Percentiles rank a stretch among this genome's conserved stretches.
phyloP scores from a whole-genome alignment of 2,888 invertebrate genomes.

The Callosobruchus maculatus region DNA sequence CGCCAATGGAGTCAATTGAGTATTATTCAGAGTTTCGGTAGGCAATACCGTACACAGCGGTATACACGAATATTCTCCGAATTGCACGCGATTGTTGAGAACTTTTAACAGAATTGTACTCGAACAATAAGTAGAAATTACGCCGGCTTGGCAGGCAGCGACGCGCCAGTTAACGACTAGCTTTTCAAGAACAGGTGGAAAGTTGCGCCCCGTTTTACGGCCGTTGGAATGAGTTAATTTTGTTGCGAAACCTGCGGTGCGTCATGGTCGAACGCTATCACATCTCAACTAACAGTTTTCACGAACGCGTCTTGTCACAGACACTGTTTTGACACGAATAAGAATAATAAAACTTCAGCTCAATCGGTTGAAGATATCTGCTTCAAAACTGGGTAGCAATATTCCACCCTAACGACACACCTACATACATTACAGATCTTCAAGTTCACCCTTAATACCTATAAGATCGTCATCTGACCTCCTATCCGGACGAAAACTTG shows the following conservation, averaged over 20 bases:
- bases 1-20: slow-evolving; percentile 2
- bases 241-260: neutral
- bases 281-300: too few species aligned
- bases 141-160: neutral
- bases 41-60: slow-evolving; percentile 26
- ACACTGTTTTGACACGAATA: too few species aligned
- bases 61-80: slow-evolving; percentile 20
- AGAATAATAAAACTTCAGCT: too few species aligned
- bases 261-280: neutral
- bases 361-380: too few species aligned
- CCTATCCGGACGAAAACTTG: too few species aligned
- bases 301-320: too few species aligned
- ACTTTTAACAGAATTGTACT: slow-evolving; percentile 17
- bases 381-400: too few species aligned
- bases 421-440: too few species aligned
- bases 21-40: slow-evolving; percentile 29
- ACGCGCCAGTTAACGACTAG: neutral
- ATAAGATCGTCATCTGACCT: too few species aligned
- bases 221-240: neutral
- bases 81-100: slow-evolving; percentile 26
- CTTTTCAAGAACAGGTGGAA: neutral
- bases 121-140: slow-evolving; percentile 15
- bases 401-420: too few species aligned
- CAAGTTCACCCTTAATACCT: too few species aligned
- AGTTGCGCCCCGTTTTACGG: neutral